phyloP scores from a whole-genome alignment of 1,140 invertebrate genomes.

The Diabrotica undecimpunctata region DNA sequence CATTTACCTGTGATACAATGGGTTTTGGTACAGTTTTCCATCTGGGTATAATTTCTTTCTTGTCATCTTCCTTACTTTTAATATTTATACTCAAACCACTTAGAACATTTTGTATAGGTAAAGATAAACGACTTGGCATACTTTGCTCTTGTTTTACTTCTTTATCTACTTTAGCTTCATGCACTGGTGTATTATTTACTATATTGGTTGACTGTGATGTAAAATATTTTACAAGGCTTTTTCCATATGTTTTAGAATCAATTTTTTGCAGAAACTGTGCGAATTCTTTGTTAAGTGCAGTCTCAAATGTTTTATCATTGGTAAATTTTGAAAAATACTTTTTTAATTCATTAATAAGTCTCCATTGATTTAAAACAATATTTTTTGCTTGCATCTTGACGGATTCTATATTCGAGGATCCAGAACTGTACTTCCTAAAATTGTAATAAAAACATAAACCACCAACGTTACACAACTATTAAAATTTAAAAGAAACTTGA shows the following conservation, averaged over 20 bases:
- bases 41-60: constrained; percentile 32
- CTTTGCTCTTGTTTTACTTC: constrained; percentile 18
- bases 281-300: constrained; percentile 54
- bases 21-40: constrained; percentile 36
- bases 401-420: constrained; percentile 36
- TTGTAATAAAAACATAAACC: background rate
- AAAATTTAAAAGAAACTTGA: background rate
- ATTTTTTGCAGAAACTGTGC: constrained; percentile 51
- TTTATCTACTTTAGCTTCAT: constrained; percentile 8
- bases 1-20: constrained; percentile 30
- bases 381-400: constrained; percentile 42
- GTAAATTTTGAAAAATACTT: constrained; percentile 50
- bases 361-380: constrained; percentile 53
- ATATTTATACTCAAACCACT: constrained; percentile 27
- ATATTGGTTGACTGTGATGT: constrained; percentile 16
- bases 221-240: constrained; percentile 35
- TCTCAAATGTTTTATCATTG: constrained; percentile 50
- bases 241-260: constrained; percentile 44
- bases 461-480: background rate
- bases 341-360: constrained; percentile 51
- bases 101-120: constrained; percentile 22
- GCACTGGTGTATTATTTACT: constrained; percentile 9
- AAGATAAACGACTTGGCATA: constrained; percentile 16
- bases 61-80: constrained; percentile 17
- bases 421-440: constrained; percentile 21